These are phyloP conservation scores for Carpatolechia fugitivella DNA, from an alignment of 2,888 invertebrate species.

Conservation along the genomic window DNA sequence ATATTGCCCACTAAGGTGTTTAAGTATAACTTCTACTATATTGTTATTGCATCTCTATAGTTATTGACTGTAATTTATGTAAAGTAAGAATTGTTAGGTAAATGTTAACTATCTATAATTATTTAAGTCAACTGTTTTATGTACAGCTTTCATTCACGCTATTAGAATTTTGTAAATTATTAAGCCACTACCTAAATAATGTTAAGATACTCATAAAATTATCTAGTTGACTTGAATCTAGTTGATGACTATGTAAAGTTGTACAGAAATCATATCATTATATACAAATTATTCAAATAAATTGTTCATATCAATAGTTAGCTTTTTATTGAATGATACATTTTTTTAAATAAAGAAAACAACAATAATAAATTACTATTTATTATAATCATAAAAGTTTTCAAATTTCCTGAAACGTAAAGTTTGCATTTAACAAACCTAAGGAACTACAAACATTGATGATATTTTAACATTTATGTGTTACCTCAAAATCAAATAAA, in stretches of 20 bases:
- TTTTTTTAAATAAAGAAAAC: too few species aligned
- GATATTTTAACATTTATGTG: too few species aligned
- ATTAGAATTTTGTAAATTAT: conserved; percentile 70
- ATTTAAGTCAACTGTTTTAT: conserved; percentile 64
- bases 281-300: too few species aligned
- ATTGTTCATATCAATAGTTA: too few species aligned
- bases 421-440: too few species aligned
- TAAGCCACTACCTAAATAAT: conserved; percentile 68
- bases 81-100: conserved; percentile 52
- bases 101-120: conserved; percentile 32
- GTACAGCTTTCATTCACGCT: conserved; percentile 69
- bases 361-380: too few species aligned
- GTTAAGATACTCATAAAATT: conserved; percentile 74
- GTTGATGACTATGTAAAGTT: conserved; percentile 70
- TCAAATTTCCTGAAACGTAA: too few species aligned
- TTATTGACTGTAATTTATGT: conserved; percentile 66
- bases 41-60: conserved; percentile 64
- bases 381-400: too few species aligned
- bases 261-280: conserved; percentile 79
- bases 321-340: conserved; percentile 78
- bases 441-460: too few species aligned
- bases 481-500: too few species aligned
- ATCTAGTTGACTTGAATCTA: conserved; percentile 76
- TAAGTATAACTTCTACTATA: conserved; percentile 48
- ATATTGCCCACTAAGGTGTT: conserved; percentile 40